These are phyloP conservation scores for Rhinoderma darwinii DNA, from an alignment of 2,113 vertebrate species.

Conservation along the genomic window DNA sequence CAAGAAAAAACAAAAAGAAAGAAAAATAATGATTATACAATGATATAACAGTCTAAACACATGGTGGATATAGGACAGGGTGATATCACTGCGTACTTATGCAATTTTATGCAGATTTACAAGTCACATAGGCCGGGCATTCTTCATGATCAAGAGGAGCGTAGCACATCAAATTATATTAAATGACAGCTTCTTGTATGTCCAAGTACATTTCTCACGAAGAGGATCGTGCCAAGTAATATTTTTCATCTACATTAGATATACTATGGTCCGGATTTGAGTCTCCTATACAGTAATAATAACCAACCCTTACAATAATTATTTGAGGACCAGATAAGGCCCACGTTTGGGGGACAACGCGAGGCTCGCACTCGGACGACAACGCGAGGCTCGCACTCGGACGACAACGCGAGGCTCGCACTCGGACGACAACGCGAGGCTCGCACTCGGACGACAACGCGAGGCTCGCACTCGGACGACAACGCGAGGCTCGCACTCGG, in stretches of 20 bases:
- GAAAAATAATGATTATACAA: slow-evolving; percentile 36
- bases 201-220: not conserved
- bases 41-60: not conserved
- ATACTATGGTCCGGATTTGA: too few species aligned
- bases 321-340: too few species aligned
- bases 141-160: not conserved
- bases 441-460: not conserved
- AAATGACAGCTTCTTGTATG: not conserved
- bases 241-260: not conserved
- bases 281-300: not conserved
- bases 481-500: too few species aligned
- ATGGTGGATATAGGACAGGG: not conserved
- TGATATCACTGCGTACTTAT: not conserved
- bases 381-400: not conserved
- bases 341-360: too few species aligned
- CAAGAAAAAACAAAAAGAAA: slow-evolving; percentile 40
- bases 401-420: not conserved
- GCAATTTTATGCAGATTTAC: slow-evolving; percentile 22
- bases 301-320: too few species aligned
- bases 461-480: too few species aligned
- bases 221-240: not conserved
- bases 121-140: not conserved
- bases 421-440: not conserved
- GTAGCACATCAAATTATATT: not conserved
- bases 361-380: not conserved